phyloP scores from a whole-genome alignment of 2,113 vertebrate species.

The Dinomys branickii region DNA sequence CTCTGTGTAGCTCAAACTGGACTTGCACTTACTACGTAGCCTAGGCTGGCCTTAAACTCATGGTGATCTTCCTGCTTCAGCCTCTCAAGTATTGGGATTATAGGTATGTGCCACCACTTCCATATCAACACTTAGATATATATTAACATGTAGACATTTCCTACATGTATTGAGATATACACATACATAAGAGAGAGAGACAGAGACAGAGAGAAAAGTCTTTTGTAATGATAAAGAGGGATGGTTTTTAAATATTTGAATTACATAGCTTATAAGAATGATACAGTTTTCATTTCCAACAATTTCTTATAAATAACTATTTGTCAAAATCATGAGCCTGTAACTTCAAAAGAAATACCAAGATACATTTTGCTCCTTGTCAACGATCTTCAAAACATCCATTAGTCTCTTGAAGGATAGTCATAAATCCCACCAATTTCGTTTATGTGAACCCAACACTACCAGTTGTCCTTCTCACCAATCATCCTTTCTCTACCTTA shows the following conservation, averaged over 20 bases:
- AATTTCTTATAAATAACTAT: constrained; percentile 75
- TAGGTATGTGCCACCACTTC: neutral
- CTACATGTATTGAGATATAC: constrained; percentile 39
- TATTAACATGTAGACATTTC: neutral
- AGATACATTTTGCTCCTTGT: constrained; percentile 74
- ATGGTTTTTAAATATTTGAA: constrained; percentile 56
- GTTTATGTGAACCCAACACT: constrained; percentile 79
- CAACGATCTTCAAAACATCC: constrained; percentile 72
- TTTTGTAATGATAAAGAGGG: neutral
- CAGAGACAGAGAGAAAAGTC: neutral
- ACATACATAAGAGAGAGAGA: neutral
- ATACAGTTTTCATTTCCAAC: constrained; percentile 75
- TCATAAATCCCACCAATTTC: constrained; percentile 82
- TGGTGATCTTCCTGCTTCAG: neutral
- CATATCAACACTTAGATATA: neutral
- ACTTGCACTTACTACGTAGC: neutral
- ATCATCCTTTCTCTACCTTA: constrained; percentile 79
- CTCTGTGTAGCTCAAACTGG: neutral
- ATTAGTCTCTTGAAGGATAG: constrained; percentile 77
- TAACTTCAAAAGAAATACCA: constrained; percentile 79
- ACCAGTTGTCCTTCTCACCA: constrained; percentile 78
- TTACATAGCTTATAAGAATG: constrained; percentile 70
- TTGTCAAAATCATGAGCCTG: constrained; percentile 77
- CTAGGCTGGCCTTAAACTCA: neutral
- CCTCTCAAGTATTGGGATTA: neutral